Conservation (phyloP, 64 coral and sea anemone genomes). For the Montipora efflorescens region DNA sequence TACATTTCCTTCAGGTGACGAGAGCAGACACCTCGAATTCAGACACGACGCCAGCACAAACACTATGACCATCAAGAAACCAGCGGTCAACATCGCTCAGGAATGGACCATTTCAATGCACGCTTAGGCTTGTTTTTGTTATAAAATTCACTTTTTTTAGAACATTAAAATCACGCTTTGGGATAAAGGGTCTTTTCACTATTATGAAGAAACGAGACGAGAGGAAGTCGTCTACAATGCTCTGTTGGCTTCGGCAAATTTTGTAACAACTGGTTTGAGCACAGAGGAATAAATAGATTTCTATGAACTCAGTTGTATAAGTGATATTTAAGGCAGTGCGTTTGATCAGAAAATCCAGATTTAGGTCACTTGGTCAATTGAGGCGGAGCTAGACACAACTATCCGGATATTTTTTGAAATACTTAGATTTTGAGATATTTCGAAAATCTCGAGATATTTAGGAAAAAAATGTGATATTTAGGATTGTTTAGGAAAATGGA, state of each 20-base stretch:
- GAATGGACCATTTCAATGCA: conserved; percentile 95
- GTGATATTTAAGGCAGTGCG: background rate
- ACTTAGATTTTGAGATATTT: too few relatives aligned
- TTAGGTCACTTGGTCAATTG: too few relatives aligned
- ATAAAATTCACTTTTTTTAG: conserved; percentile 26
- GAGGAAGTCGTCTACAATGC: conserved; percentile 15
- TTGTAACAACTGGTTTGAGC: conserved; percentile 25
- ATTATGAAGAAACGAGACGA: background rate
- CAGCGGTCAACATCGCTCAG: conserved; percentile 80
- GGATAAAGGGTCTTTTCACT: background rate
- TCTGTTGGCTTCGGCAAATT: background rate
- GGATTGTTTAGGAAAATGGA: too few relatives aligned
- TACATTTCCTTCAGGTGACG: conserved; percentile 40
- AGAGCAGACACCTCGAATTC: conserved; percentile 67
- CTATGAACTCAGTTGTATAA: background rate
- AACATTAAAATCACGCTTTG: background rate
- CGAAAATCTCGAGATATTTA: too few relatives aligned
- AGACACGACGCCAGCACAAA: conserved; percentile 75
- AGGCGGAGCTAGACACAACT: too few relatives aligned
- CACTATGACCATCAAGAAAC: conserved; percentile 93
- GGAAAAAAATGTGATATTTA: too few relatives aligned
- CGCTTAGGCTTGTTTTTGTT: conserved; percentile 60
- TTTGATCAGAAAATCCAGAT: background rate
- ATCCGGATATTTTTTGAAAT: too few relatives aligned
- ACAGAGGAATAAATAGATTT: conserved; percentile 24